Evolutionary conservation across 2,113 vertebrate species (phyloP).

Genomic region (Hoplias malabaricus): DNA sequence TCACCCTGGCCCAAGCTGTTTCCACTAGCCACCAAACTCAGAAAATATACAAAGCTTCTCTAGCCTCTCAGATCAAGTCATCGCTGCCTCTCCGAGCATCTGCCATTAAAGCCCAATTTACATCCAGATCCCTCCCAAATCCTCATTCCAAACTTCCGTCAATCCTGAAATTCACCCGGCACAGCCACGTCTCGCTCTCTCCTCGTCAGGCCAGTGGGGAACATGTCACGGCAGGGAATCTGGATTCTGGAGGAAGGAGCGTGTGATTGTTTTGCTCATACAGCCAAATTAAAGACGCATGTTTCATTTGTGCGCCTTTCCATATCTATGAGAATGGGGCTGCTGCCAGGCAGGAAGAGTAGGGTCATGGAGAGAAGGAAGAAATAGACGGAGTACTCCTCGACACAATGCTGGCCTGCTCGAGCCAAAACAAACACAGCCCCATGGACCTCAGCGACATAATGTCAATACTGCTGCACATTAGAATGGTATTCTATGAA

Average conservation of each 20-base stretch:
- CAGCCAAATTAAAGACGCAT: slow-evolving; percentile 47
- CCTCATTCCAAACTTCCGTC: slow-evolving; percentile 63
- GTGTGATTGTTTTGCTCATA: slow-evolving; percentile 45
- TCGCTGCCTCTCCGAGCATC: slow-evolving; percentile 39
- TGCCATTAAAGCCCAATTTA: slow-evolving; percentile 63
- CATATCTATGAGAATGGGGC: slow-evolving; percentile 38
- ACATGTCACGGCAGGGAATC: slow-evolving; percentile 26
- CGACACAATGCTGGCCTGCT: slow-evolving; percentile 39
- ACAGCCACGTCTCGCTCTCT: slow-evolving; percentile 34
- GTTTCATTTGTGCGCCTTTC: slow-evolving; percentile 41
- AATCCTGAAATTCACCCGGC: slow-evolving; percentile 44
- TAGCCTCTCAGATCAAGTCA: slow-evolving; percentile 38
- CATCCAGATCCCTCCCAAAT: slow-evolving; percentile 53
- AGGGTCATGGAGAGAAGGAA: slow-evolving; percentile 46
- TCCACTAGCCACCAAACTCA: slow-evolving; percentile 55
- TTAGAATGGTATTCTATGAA: slow-evolving; percentile 26
- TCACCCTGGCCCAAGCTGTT: slow-evolving; percentile 35
- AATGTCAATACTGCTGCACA: slow-evolving; percentile 41
- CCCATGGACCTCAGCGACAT: slow-evolving; percentile 28
- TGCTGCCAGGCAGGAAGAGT: slow-evolving; percentile 48
- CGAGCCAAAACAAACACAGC: slow-evolving; percentile 52
- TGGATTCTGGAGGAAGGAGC: slow-evolving; percentile 15
- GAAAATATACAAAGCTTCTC: slow-evolving; percentile 65
- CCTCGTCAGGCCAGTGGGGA: slow-evolving; percentile 29
- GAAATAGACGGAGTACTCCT: slow-evolving; percentile 46